Evolutionary conservation across 1,140 invertebrate species (phyloP).

Genomic region (Lucilia cuprina): DNA sequence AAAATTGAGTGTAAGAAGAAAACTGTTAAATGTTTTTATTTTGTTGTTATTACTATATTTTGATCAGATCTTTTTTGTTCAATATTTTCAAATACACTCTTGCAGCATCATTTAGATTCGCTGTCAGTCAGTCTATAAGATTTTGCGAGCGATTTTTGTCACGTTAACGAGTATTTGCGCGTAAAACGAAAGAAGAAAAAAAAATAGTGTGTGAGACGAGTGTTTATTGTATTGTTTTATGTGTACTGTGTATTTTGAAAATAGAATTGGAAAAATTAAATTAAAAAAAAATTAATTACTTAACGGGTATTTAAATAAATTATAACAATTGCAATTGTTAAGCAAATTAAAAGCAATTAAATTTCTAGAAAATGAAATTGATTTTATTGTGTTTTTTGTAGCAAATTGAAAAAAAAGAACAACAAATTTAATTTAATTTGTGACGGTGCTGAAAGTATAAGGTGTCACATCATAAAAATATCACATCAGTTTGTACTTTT

Average conservation of each 20-base stretch:
- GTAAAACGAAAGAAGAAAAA: not conserved
- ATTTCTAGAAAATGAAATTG: not conserved
- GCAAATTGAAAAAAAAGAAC: not conserved
- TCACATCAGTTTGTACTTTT: not conserved
- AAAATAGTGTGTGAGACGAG: constrained; percentile 40
- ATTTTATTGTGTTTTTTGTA: not conserved
- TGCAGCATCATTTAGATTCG: constrained; percentile 21
- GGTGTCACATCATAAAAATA: not conserved
- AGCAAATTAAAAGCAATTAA: not conserved
- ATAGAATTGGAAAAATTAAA: constrained; percentile 10
- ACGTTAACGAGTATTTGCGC: constrained; percentile 48
- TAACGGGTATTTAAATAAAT: not conserved
- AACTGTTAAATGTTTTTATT: not conserved
- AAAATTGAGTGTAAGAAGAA: not conserved
- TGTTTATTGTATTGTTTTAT: constrained; percentile 16
- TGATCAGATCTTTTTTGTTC: not conserved
- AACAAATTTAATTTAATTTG: not conserved
- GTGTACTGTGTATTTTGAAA: not conserved
- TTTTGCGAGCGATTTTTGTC: constrained; percentile 54
- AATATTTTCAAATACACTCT: not conserved
- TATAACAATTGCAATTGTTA: not conserved
- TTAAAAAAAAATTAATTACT: not conserved
- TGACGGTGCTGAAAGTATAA: not conserved
- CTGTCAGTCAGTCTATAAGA: constrained; percentile 50
- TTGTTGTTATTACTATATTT: not conserved